A percentile compares a stretch with the other conserved stretches of the same genome.
These are phyloP conservation scores for Sphaerophoria taeniata DNA, from an alignment of 2,888 invertebrate species.

Conservation along the genomic window DNA sequence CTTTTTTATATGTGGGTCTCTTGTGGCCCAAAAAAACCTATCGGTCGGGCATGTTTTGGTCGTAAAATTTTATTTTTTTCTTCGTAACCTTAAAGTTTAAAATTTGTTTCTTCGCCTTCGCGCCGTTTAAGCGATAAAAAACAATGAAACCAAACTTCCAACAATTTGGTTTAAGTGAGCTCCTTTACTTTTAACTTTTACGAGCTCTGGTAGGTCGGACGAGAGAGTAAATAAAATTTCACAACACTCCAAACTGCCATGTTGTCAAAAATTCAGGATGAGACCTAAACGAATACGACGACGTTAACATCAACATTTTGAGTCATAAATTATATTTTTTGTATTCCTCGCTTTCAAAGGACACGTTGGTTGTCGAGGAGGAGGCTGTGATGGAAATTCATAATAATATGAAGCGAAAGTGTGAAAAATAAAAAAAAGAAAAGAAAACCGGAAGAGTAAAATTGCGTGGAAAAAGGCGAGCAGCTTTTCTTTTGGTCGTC, in stretches of 20 bases:
- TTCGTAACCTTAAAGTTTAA: conserved; percentile 34
- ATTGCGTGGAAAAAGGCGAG: conserved; percentile 37
- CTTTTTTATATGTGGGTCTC: conserved; percentile 48
- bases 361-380: conserved; percentile 32
- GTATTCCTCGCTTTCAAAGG: conserved; percentile 25
- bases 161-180: conserved; percentile 41
- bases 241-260: conserved; percentile 11
- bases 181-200: conserved; percentile 66
- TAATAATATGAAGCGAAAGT: conserved; percentile 60
- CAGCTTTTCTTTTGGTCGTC: conserved; percentile 7
- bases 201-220: conserved; percentile 37
- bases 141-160: conserved; percentile 1
- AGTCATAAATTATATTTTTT: conserved; percentile 70
- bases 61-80: conserved; percentile 56
- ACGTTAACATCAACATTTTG: conserved; percentile 65
- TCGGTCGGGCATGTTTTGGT: conserved; percentile 21
- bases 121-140: conserved; percentile 1
- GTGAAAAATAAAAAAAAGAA: conserved; percentile 16
- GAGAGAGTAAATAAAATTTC: conserved; percentile 32
- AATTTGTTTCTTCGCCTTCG: conserved; percentile 16
- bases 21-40: conserved; percentile 48
- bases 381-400: conserved; percentile 60
- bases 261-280: conserved; percentile 8
- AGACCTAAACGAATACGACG: not conserved
- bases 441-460: conserved; percentile 11